Base-by-base conservation (phyloP, 2,888 invertebrate species). In the Drosophila falleni region DNA sequence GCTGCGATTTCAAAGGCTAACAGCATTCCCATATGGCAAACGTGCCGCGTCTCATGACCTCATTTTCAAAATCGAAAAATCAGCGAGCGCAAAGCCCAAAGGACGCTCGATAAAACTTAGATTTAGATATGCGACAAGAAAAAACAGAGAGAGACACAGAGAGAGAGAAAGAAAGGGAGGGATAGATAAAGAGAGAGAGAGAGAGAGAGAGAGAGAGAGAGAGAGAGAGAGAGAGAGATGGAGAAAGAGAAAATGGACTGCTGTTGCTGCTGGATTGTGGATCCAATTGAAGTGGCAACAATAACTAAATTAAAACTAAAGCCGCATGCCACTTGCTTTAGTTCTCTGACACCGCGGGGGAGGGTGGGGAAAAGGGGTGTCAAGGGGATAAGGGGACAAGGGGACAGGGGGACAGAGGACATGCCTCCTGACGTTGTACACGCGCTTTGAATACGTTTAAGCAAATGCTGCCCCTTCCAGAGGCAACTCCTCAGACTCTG, bases 11-110 rank as follows among this genome's bases (percentile, higher is more conserved):
- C 85, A 82, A 82, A 82, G 81, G 81, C 77, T 49, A 70, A 71
- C 51, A 61, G 70, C 55, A 73, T 85, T 85, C 81, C 81, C 81
- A 82, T 85, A 82, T 82, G 78, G 71, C 71, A 73, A 73, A 68
- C 68, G 78, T 78, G 71, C 68, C 59, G 70, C 66, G 67, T 69
- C 71, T 80, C 81, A 81, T 90, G 89, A 90, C 89, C 90, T 87
- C 84, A 87, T 90, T 89, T 82, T 86, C 81, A 83, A 85, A 90
- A 90, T 89, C 85, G 82, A 84, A 91, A 90, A 91, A 81, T 80
- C 90, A 90, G 83, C 80, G 81, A 89, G 81, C 89, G 89, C 78
- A 90, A 88, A 66, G 80, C 87, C 87, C 87, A 72, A 80, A 85
- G 90, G 90, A 82, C 77, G 72, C 80, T 67, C 74, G 69, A 85